Conservation (phyloP, 2,888 invertebrate genomes). For the Phyllotreta striolata region DNA sequence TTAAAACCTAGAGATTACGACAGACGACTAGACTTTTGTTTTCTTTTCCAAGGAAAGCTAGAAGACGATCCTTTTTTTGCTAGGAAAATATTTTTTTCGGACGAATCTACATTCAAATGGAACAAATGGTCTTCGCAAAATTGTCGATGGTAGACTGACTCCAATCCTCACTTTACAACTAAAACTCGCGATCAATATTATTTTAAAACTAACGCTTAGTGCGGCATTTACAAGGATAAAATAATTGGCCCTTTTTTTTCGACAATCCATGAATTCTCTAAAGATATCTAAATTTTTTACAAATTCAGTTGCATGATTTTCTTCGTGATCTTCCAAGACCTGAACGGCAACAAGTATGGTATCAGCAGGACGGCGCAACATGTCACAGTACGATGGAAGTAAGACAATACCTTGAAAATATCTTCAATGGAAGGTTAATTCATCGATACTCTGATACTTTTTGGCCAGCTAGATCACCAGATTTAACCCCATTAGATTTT, state of each 20-base stretch:
- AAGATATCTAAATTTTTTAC: slow-evolving; percentile 4
- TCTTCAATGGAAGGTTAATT: slow-evolving; percentile 1
- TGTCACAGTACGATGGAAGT: slow-evolving; percentile 7
- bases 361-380: slow-evolving; percentile 28
- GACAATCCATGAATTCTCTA: not conserved
- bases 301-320: slow-evolving; percentile 21
- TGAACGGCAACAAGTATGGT: slow-evolving; percentile 30
- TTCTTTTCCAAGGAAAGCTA: slow-evolving; percentile 6
- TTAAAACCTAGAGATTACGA: slow-evolving; percentile 9
- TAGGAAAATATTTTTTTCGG: slow-evolving; percentile 1
- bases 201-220: no score
- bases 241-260: no score
- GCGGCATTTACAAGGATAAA: no score
- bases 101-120: not conserved
- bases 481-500: no score
- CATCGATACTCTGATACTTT: slow-evolving; percentile 5
- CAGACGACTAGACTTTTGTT: not conserved
- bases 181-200: slow-evolving; percentile 20
- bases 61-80: not conserved
- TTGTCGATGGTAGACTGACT: slow-evolving; percentile 1
- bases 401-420: not conserved
- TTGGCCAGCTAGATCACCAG: no score
- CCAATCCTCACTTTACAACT: slow-evolving; percentile 13
- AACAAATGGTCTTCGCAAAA: slow-evolving; percentile 5
- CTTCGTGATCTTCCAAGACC: slow-evolving; percentile 23